phyloP scores from a whole-genome alignment of 2,888 invertebrate species.

The Argyresthia albistria region DNA sequence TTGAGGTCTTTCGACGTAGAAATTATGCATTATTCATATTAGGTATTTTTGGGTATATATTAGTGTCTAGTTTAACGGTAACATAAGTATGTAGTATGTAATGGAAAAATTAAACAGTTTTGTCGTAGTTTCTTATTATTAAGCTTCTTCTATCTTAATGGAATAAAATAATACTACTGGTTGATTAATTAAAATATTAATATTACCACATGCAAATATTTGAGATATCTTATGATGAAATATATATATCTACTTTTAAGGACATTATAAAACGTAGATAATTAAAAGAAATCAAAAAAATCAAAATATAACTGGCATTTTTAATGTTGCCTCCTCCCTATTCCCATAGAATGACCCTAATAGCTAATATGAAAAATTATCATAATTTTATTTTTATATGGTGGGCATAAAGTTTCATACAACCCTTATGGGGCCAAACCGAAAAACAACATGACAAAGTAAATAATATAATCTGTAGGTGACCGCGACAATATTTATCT shows the following conservation, averaged over 20 bases:
- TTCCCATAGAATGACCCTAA: slow-evolving; percentile 27
- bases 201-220: slow-evolving; percentile 73
- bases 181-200: slow-evolving; percentile 72
- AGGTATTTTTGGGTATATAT: slow-evolving; percentile 73
- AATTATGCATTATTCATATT: slow-evolving; percentile 70
- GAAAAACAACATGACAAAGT: too few relatives aligned
- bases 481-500: too few relatives aligned
- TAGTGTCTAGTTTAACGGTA: slow-evolving; percentile 71
- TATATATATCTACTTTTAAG: slow-evolving; percentile 71
- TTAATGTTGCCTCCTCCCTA: slow-evolving; percentile 46
- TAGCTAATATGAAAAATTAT: slow-evolving; percentile 21
- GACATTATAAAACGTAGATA: slow-evolving; percentile 74
- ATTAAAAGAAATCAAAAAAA: slow-evolving; percentile 74
- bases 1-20: slow-evolving; percentile 64
- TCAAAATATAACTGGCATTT: slow-evolving; percentile 68
- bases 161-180: slow-evolving; percentile 71
- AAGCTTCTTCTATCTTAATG: slow-evolving; percentile 73
- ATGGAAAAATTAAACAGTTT: slow-evolving; percentile 58
- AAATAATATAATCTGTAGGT: too few relatives aligned
- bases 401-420: slow-evolving; percentile 20
- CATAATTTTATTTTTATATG: slow-evolving; percentile 67
- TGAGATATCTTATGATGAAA: slow-evolving; percentile 74
- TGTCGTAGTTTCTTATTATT: slow-evolving; percentile 72
- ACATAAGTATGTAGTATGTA: slow-evolving; percentile 71
- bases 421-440: too few relatives aligned